Percentiles rank a stretch among this genome's conserved stretches.
Evolutionary conservation across 1,140 invertebrate genomes (phyloP).

Genomic region (Bombus terrestris): DNA sequence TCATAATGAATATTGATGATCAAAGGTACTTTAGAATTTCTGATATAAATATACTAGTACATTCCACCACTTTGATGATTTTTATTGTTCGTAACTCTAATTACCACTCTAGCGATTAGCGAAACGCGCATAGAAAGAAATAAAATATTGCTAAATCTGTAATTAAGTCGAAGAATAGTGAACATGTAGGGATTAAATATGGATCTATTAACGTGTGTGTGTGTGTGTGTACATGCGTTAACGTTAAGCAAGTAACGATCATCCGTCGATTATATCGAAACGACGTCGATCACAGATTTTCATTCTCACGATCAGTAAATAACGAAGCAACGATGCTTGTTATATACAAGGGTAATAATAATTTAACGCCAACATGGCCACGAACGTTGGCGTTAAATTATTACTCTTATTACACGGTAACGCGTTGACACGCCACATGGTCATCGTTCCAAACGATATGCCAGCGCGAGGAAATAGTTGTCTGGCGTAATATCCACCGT

Average conservation of each 20-base stretch:
- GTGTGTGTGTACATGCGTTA: neutral
- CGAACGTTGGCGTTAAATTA: slow-evolving; percentile 23
- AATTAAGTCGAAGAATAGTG: too few relatives aligned
- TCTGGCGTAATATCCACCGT: neutral
- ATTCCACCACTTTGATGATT: neutral
- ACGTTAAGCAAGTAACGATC: neutral
- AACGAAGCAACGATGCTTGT: too few relatives aligned
- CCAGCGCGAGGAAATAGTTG: neutral
- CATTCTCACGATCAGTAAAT: too few relatives aligned
- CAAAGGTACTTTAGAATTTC: neutral
- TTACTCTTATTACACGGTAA: slow-evolving; percentile 27
- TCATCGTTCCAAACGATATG: neutral
- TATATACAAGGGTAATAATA: too few relatives aligned
- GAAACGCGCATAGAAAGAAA: neutral
- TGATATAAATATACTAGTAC: neutral
- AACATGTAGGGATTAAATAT: too few relatives aligned
- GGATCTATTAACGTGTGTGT: too few relatives aligned
- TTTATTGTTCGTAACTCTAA: neutral
- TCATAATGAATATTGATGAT: neutral
- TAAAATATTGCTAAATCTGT: neutral
- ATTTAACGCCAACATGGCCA: neutral
- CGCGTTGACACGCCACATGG: slow-evolving; percentile 15
- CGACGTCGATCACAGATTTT: slow-evolving; percentile 3
- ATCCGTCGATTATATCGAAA: too few relatives aligned
- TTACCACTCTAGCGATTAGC: too few relatives aligned